A percentile compares a stretch with the other conserved stretches of the same genome.
Conservation (phyloP, 2,113 vertebrate species). For the Sinosuthora webbiana region DNA sequence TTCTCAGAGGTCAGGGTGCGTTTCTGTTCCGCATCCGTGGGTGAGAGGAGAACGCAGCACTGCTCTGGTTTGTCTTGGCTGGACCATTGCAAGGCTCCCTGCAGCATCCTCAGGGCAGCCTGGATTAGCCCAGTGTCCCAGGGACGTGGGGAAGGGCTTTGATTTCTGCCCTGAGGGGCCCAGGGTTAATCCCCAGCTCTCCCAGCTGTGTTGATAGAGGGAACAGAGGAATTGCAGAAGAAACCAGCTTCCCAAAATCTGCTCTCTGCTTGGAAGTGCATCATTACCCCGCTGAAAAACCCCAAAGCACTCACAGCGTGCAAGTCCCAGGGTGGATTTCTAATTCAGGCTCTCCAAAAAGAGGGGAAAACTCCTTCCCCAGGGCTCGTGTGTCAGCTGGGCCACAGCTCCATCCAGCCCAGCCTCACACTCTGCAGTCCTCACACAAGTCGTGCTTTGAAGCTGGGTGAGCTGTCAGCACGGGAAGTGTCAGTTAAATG, state of each 20-base stretch:
- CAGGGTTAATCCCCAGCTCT: background rate
- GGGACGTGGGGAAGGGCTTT: background rate
- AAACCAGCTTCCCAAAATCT: background rate
- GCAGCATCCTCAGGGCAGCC: background rate
- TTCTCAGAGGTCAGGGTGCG: rapidly evolving
- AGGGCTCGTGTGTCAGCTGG: background rate
- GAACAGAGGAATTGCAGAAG: background rate
- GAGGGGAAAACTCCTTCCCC: background rate
- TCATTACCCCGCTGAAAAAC: background rate
- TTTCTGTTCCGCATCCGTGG: background rate
- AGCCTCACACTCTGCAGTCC: background rate
- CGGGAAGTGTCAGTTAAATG: background rate
- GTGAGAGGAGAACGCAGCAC: background rate
- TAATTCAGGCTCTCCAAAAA: background rate
- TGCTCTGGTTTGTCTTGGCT: background rate
- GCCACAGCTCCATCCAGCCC: background rate
- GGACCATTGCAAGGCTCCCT: background rate
- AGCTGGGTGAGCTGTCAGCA: constrained; percentile 23
- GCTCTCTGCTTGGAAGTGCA: background rate
- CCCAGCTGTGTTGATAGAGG: background rate
- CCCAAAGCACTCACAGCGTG: rapidly evolving
- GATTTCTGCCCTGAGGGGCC: background rate
- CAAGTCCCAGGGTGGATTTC: rapidly evolving
- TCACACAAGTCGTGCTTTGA: background rate
- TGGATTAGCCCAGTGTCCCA: background rate